Conservation (phyloP, 2,113 vertebrate genomes). For the Otolemur garnettii region DNA sequence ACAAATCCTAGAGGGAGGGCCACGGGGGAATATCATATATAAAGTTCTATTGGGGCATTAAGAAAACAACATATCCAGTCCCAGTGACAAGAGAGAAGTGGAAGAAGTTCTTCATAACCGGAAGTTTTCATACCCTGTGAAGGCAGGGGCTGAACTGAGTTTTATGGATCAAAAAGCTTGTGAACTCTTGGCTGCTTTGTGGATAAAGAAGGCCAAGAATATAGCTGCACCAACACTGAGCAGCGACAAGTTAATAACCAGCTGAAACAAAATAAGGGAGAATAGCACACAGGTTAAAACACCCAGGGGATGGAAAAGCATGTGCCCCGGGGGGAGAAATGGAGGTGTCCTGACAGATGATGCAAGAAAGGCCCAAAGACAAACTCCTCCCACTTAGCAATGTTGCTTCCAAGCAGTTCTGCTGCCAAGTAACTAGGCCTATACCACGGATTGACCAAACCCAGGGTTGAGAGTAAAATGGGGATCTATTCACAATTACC, state of each 20-base stretch:
- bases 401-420: background rate
- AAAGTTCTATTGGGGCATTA: background rate
- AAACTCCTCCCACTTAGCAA: background rate
- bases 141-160: background rate
- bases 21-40: background rate
- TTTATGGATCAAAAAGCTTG: background rate
- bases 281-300: background rate
- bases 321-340: background rate
- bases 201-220: background rate
- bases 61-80: background rate
- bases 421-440: background rate
- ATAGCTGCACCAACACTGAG: background rate
- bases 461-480: background rate
- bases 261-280: background rate
- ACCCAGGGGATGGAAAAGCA: background rate
- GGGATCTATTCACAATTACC: background rate
- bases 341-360: background rate
- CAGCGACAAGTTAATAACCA: conserved; percentile 21
- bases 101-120: background rate
- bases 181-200: background rate
- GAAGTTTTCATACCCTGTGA: background rate
- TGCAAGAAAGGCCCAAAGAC: background rate
- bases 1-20: background rate
- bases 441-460: background rate
- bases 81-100: background rate